These are phyloP conservation scores for Clupea harengus DNA, from an alignment of 2,113 vertebrate genomes.

Conservation along the genomic window DNA sequence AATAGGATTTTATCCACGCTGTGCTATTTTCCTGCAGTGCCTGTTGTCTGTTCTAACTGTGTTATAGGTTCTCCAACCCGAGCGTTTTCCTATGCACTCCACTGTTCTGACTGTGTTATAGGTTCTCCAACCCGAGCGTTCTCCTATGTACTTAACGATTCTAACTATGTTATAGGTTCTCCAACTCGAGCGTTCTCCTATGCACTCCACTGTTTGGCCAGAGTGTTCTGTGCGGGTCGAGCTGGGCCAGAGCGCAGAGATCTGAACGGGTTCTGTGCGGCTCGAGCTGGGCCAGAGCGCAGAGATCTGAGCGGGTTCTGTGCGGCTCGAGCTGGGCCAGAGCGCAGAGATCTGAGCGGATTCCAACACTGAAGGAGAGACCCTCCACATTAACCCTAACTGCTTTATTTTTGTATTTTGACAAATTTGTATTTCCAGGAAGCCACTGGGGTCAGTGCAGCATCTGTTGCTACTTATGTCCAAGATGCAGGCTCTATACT, in stretches of 20 bases:
- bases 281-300: not conserved
- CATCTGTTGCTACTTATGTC: slow-evolving; percentile 92
- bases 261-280: slow-evolving; percentile 26
- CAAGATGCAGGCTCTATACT: slow-evolving; percentile 72
- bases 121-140: not conserved
- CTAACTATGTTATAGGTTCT: not conserved
- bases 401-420: slow-evolving; percentile 83
- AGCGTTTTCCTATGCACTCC: not conserved
- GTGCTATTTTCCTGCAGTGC: not conserved
- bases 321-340: not conserved
- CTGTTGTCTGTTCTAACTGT: not conserved
- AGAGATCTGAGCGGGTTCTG: slow-evolving; percentile 27
- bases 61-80: not conserved
- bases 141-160: not conserved
- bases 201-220: not conserved
- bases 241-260: slow-evolving; percentile 14
- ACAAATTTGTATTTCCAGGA: slow-evolving; percentile 92
- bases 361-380: slow-evolving; percentile 44
- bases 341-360: slow-evolving; percentile 18
- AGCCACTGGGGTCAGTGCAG: slow-evolving; percentile 85
- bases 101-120: not conserved
- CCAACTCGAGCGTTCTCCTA: not conserved
- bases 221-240: slow-evolving; percentile 20
- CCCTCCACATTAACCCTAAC: slow-evolving; percentile 79
- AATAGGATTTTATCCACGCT: not conserved